Evolutionary conservation across 1,140 invertebrate genomes (phyloP), one percentile per base, ranked within the genome.

Genomic region (Trinorchestia longiramus): DNA sequence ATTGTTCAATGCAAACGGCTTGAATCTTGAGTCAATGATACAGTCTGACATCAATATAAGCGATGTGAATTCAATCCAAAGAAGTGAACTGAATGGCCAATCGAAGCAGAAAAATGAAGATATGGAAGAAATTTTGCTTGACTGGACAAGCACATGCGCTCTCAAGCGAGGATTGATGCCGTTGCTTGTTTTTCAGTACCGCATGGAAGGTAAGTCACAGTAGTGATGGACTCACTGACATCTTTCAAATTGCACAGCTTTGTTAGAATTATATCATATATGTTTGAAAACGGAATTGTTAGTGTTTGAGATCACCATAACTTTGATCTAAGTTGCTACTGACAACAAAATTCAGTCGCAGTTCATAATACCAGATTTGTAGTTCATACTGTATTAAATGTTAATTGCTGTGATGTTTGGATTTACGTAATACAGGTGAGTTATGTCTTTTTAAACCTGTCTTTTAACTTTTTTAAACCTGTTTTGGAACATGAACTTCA

Each of bases 201-300:
- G 88, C 88, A 90, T 90, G 88, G 88, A 90, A 90, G 88, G 88
- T 90, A 90, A 42, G 88, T 90, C 15, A 42, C 11, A 28, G 28
- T 36, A 3, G 28, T 77, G 62, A 3, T 36, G 1, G 62, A 3
- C 15, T 36, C 28, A 23, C 15, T 19, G 62, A 53, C 3, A 36
- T 1, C 28, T 77, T 53, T 53, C 19, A 36, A 77, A 28, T 15
- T 77, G 62, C 62, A 19, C 1, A 28, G 3, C 36, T 77, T 23
- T 77, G 8, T 19, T 19, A 23, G 28, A 11, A 19, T 77, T 36
- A 36, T 77, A 19, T 77, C 28, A 77, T 19, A 28, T 28, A 77
- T 77, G 1, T 23, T 28, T 23, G 36, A 36, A 3, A 15, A 77
- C 15, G 8, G 28, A 3, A 77, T 77, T 77, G 11, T 77, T 36